Base-by-base conservation (phyloP, 2,888 invertebrate species). In the Pasiphila rectangulata region DNA sequence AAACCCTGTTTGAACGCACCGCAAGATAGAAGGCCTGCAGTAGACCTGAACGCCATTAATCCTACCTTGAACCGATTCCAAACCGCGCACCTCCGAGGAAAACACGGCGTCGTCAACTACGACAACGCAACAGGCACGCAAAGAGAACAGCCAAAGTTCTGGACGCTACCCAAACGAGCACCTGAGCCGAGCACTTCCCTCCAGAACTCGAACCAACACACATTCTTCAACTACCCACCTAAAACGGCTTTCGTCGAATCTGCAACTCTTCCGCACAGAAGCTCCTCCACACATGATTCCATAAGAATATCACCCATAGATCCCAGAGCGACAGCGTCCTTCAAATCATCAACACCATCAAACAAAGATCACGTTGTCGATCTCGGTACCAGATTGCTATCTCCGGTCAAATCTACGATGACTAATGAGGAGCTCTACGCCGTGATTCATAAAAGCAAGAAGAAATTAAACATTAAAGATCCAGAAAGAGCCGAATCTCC, bases 371-470 rank as follows among this genome's bases (percentile, higher is more conserved):
- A 87, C 40, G 80, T 89, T 4, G 58, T 82, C 2, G 89, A 91
- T 61, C 79, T 91, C 24, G 83, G 83, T 50, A 79, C 80, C 4
- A 90, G 85, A 68, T 62, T 92, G 49, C 63, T 93, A 4, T 93
- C 93, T 1, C 93, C 93, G 0, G 92, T 92, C 13, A 93, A 92
- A 74, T 93, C 93, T 1, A 92, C 92, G 0, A 93, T 94, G 93
- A 93, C 93, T n/a, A 93, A 94, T 59, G 94, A 94, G 68, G 94
- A 94, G 72, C 79, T 94, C 1, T 94, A 93, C 66, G 93, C 94
- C 1, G 93, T 93, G 9, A 94, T 94, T 55, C 94, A 94, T 69
- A 94, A 94, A 73, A 93, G 93, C 59, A 94, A 94, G 70, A 93
- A 93, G 76, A 91, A 92, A 69, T 84, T 94, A 41, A 94, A 93